Base-by-base conservation (phyloP, 2,888 invertebrate species). In the Drosophila falleni region DNA sequence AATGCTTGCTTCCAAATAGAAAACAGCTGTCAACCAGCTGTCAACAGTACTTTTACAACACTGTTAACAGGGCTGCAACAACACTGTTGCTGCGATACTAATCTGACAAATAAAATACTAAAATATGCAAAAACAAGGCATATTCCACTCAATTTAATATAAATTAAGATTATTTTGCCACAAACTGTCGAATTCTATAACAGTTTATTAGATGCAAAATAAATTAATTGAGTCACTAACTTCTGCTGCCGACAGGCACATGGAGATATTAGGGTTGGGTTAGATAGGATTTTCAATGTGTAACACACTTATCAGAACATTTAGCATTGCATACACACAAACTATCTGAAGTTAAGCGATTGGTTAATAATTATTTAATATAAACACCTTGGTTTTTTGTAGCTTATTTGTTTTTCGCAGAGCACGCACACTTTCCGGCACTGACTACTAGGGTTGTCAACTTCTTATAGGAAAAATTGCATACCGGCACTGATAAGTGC, bases 1-100 rank as follows among this genome's bases (percentile, higher is more conserved):
- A 66, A 50, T 5, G 66, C 50, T 78, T 5, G 66, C 50, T 78
- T 44, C 56, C 42, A 70, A 77, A 78, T 74, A 74, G 41, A 84
- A 73, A 85, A 55, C 84, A 84, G 87, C 87, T 82, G 82, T 72
- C 44, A 26, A 5, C 19, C 54, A 56, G 42, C 71, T 71, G 71
- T 66, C 73, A 47, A 0, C 31, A 5, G 13, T 11, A 35, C 13
- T 68, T 72, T 69, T 15, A 1, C 54, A 69, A 5, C 78, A 75
- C 73, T 81, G 16, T 1, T 13, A 10, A 0, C 60, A 72, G 72
- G 58, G 73, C 37, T 72, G 61, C 72, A 54, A 13, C 31, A 42
- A 13, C 29, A 8, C 16, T 29, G 13, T 4, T 19, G 5, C 8
- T 5, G 5, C n/a, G 3, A n/a, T 13, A 47, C 41, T 6, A 41